phyloP scores from a whole-genome alignment of 2,113 vertebrate species.

The Isurus oxyrinchus region DNA sequence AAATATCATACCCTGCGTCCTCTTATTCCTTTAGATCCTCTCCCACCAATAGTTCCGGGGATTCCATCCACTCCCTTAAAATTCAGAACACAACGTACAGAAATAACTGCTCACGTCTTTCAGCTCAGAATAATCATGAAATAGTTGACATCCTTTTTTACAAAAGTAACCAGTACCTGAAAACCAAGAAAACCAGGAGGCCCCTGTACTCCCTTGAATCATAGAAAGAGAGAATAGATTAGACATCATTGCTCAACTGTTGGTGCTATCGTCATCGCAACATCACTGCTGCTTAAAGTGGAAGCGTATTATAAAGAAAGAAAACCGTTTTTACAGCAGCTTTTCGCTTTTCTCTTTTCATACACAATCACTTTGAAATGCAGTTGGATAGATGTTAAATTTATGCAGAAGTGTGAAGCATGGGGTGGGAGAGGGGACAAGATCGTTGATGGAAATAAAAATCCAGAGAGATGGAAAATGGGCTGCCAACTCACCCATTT shows the following conservation, averaged over 20 bases:
- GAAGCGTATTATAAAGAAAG: neutral
- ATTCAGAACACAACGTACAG: conserved; percentile 8
- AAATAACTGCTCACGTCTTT: neutral
- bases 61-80: conserved; percentile 68
- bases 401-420: neutral
- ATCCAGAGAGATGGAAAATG: neutral
- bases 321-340: neutral
- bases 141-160: neutral
- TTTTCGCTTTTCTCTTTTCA: neutral
- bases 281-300: neutral
- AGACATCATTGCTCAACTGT: neutral
- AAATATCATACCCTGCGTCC: conserved; percentile 63
- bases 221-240: conserved; percentile 40
- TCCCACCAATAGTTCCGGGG: conserved; percentile 55
- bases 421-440: no score
- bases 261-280: neutral
- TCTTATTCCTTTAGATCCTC: conserved; percentile 65
- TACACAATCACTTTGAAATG: neutral
- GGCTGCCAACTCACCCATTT: neutral
- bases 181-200: conserved; percentile 69
- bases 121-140: neutral
- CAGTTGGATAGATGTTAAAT: neutral
- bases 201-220: conserved; percentile 64
- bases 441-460: neutral
- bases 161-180: conserved; percentile 52